Percentiles rank a stretch among this genome's conserved stretches.
Conservation (phyloP, 2,888 invertebrate species). For the Hybos culiciformis region DNA sequence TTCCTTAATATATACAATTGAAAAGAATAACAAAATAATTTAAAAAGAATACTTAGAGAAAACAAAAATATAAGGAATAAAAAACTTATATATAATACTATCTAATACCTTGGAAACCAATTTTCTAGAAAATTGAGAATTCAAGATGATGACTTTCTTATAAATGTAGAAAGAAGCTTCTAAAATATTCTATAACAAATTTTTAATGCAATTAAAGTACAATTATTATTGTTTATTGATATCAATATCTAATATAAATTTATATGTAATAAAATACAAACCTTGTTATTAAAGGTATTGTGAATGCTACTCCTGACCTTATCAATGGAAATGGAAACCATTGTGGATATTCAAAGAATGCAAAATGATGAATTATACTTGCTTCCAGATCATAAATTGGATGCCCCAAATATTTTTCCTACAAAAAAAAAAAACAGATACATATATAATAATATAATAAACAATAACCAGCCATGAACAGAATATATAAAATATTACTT, state of each 20-base stretch:
- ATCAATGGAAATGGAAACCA: conserved; percentile 71
- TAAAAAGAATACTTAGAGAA: too few species aligned
- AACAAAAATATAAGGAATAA: too few species aligned
- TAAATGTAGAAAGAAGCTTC: too few species aligned
- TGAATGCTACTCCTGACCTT: conserved; percentile 65
- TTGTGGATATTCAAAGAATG: conserved; percentile 54
- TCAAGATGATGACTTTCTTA: too few species aligned
- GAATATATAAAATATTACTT: conserved; percentile 13
- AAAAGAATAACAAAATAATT: too few species aligned
- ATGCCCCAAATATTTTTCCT: conserved; percentile 64
- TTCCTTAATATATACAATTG: too few species aligned
- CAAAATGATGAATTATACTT: conserved; percentile 87
- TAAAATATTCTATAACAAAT: too few species aligned
- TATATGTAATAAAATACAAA: conserved; percentile 31
- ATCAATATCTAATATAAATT: conserved; percentile 4
- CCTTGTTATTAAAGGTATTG: conserved; percentile 51
- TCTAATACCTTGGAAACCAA: too few species aligned
- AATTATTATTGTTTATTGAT: not conserved
- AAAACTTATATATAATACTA: too few species aligned
- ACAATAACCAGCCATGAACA: not conserved
- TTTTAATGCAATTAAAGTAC: too few species aligned
- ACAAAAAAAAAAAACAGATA: conserved; percentile 15
- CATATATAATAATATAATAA: conserved; percentile 3
- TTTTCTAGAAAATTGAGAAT: too few species aligned
- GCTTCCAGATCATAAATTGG: conserved; percentile 63